phyloP scores from a whole-genome alignment of 2,888 invertebrate species.

The Tachina grossa region DNA sequence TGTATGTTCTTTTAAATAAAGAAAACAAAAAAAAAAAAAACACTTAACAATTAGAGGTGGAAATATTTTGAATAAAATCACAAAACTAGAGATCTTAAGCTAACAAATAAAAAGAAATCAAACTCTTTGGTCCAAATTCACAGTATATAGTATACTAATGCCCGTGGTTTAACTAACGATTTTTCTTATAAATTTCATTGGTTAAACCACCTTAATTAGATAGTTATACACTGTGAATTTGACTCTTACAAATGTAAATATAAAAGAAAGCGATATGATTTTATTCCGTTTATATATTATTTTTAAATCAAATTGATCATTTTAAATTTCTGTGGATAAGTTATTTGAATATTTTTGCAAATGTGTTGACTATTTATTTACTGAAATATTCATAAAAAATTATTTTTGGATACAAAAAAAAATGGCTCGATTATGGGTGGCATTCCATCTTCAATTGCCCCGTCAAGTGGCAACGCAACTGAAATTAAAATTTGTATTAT shows the following conservation, averaged over 20 bases:
- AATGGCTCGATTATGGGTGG: too few species aligned
- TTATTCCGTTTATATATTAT: slow-evolving; percentile 6
- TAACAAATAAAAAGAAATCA: slow-evolving; percentile 16
- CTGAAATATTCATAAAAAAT: too few species aligned
- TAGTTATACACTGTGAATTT: too few species aligned
- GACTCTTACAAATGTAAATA: neutral
- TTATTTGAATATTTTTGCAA: neutral
- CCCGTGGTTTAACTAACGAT: too few species aligned
- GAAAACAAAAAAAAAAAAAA: slow-evolving; percentile 18
- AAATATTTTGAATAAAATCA: slow-evolving; percentile 63
- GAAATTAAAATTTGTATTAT: too few species aligned
- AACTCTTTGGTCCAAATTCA: too few species aligned
- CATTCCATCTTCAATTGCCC: too few species aligned
- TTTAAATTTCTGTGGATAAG: neutral
- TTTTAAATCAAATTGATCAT: neutral
- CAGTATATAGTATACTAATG: too few species aligned
- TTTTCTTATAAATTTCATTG: too few species aligned
- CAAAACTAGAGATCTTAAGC: slow-evolving; percentile 44
- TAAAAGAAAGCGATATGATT: slow-evolving; percentile 40
- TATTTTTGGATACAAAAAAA: too few species aligned
- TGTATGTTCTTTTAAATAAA: neutral
- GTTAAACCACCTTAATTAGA: too few species aligned
- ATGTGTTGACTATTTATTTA: neutral
- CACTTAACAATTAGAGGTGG: slow-evolving; percentile 49
- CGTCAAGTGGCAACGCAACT: too few species aligned